Evolutionary conservation across 92 coral and sea anemone genomes (phyloP).

Genomic region (Umimayanthus kanabou): DNA sequence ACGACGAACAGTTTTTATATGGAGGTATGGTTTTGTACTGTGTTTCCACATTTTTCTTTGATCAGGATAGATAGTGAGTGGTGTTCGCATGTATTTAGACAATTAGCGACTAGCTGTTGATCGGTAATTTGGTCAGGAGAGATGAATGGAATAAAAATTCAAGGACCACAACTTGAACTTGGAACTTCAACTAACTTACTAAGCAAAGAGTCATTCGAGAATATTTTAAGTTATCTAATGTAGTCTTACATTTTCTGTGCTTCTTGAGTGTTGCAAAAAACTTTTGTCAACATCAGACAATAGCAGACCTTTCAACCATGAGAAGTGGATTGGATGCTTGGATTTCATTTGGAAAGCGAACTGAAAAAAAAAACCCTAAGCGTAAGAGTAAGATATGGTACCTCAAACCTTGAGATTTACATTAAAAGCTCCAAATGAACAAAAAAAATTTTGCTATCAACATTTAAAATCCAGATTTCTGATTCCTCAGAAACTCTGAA

Average conservation of each 20-base stretch:
- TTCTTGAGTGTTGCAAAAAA: neutral
- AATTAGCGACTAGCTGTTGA: neutral
- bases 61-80: neutral
- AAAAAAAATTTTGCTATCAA: too few species aligned
- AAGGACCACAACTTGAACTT: neutral
- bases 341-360: too few species aligned
- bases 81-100: neutral
- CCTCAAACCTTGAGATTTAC: too few species aligned
- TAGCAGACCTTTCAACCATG: too few species aligned
- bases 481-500: too few species aligned
- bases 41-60: neutral
- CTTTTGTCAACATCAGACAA: neutral
- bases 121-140: neutral
- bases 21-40: slow-evolving; percentile 53
- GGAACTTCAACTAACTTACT: too few species aligned
- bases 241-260: neutral
- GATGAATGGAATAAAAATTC: neutral
- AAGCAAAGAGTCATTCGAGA: neutral
- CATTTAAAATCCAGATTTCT: too few species aligned
- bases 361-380: too few species aligned
- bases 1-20: slow-evolving; percentile 89
- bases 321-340: too few species aligned
- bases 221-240: neutral
- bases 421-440: too few species aligned
- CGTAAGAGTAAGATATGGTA: too few species aligned